These are phyloP conservation scores for Aphidius ervi DNA, from an alignment of 1,140 invertebrate genomes.

Conservation along the genomic window DNA sequence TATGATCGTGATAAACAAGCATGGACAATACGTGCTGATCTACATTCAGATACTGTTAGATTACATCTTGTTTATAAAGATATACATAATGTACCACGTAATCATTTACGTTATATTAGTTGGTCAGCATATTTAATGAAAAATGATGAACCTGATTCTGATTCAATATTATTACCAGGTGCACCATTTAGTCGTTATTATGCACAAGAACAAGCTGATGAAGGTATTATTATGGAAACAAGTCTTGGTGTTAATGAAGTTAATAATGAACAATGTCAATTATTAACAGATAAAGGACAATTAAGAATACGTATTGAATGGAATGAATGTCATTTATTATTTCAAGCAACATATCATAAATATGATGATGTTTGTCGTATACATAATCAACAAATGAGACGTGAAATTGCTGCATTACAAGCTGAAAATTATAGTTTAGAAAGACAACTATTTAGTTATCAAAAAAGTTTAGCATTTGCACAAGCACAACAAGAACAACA, in stretches of 20 bases:
- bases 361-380: slow-evolving; percentile 80
- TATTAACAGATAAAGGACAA: slow-evolving; percentile 71
- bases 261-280: slow-evolving; percentile 71
- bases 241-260: slow-evolving; percentile 75
- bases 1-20: slow-evolving; percentile 83
- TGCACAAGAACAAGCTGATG: slow-evolving; percentile 75
- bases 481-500: slow-evolving; percentile 53
- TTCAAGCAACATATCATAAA: slow-evolving; percentile 82
- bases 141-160: slow-evolving; percentile 54
- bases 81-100: slow-evolving; percentile 78
- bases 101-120: slow-evolving; percentile 75
- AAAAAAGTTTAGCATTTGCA: slow-evolving; percentile 77
- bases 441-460: slow-evolving; percentile 81
- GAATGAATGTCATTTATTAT: slow-evolving; percentile 79
- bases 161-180: slow-evolving; percentile 64
- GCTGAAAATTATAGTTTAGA: slow-evolving; percentile 83
- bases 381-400: slow-evolving; percentile 85
- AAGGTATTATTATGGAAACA: slow-evolving; percentile 81
- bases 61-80: slow-evolving; percentile 81
- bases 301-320: slow-evolving; percentile 79
- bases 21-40: slow-evolving; percentile 77
- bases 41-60: slow-evolving; percentile 73
- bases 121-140: slow-evolving; percentile 74
- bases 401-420: slow-evolving; percentile 77
- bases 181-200: slow-evolving; percentile 81